A percentile compares a stretch with the other conserved stretches of the same genome.
phyloP scores from a whole-genome alignment of 2,113 vertebrate species.

The Otus sunia region DNA sequence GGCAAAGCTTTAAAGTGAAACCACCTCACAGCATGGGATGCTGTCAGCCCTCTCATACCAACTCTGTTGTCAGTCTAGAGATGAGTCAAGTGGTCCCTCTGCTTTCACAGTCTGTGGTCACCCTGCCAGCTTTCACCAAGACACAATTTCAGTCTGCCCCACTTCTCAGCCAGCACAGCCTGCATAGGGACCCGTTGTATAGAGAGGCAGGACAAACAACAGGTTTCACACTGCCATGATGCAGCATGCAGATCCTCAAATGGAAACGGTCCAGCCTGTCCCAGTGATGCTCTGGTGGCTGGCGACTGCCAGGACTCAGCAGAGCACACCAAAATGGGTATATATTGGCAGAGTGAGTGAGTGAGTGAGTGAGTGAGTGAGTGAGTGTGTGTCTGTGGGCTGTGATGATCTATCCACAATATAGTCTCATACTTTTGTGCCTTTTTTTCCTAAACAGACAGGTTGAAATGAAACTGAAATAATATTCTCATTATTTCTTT shows the following conservation, averaged over 20 bases:
- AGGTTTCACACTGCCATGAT: background rate
- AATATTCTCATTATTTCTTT: background rate
- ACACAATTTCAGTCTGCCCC: background rate
- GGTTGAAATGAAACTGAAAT: background rate
- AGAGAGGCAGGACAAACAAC: background rate
- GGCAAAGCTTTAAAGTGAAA: conserved; percentile 22
- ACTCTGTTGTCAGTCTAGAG: background rate
- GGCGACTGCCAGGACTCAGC: background rate
- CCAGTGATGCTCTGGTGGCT: background rate
- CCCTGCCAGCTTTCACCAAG: background rate
- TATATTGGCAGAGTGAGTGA: no score
- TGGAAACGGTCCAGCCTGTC: background rate
- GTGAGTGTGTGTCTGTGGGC: no score
- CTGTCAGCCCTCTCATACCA: background rate
- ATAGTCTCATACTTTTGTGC: background rate
- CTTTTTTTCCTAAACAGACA: background rate
- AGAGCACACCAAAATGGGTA: background rate
- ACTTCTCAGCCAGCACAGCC: background rate
- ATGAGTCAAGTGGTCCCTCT: background rate
- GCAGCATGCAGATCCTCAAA: background rate
- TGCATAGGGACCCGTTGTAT: rapidly evolving
- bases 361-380: no score
- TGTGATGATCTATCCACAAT: background rate
- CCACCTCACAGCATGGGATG: background rate
- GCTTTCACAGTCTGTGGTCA: background rate